Percentiles rank a stretch among this genome's conserved stretches.
Conservation (phyloP, 2,888 invertebrate species). For the Orthonychiurus folsomi region DNA sequence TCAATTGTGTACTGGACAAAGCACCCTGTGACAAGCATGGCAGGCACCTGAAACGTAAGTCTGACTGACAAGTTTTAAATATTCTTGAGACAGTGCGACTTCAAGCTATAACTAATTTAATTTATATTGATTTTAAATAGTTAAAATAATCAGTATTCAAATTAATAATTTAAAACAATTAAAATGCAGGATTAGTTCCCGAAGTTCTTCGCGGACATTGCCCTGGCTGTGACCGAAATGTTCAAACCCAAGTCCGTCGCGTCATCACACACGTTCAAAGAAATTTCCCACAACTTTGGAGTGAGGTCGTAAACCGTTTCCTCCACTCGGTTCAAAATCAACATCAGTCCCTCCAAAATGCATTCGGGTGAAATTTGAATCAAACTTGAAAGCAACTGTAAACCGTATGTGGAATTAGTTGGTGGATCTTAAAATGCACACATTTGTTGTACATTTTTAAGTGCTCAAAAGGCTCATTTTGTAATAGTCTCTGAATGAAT, state of each 20-base stretch:
- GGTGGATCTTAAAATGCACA: too few relatives aligned
- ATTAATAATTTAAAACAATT: background rate
- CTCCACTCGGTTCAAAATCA: conserved; percentile 17
- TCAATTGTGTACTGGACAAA: conserved; percentile 40
- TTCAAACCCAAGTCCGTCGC: conserved; percentile 56
- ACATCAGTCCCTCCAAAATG: conserved; percentile 16
- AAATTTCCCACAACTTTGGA: conserved; percentile 68
- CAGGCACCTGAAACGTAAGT: conserved; percentile 32
- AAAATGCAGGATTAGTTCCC: conserved; percentile 63
- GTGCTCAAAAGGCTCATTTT: too few relatives aligned
- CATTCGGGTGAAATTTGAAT: conserved; percentile 14
- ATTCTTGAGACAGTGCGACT: too few relatives aligned
- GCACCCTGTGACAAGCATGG: conserved; percentile 40
- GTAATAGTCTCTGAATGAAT: too few relatives aligned
- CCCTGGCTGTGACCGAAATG: conserved; percentile 46
- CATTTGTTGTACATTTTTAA: background rate
- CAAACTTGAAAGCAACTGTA: background rate
- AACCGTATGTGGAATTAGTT: background rate
- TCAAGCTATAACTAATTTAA: too few relatives aligned
- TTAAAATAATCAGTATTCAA: too few relatives aligned
- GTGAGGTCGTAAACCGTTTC: conserved; percentile 41
- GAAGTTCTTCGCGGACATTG: conserved; percentile 64
- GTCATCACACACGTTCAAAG: conserved; percentile 65
- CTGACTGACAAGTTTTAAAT: background rate
- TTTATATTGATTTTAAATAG: too few relatives aligned